phyloP scores from a whole-genome alignment of 2,888 invertebrate species.

The Oscheius sp. region DNA sequence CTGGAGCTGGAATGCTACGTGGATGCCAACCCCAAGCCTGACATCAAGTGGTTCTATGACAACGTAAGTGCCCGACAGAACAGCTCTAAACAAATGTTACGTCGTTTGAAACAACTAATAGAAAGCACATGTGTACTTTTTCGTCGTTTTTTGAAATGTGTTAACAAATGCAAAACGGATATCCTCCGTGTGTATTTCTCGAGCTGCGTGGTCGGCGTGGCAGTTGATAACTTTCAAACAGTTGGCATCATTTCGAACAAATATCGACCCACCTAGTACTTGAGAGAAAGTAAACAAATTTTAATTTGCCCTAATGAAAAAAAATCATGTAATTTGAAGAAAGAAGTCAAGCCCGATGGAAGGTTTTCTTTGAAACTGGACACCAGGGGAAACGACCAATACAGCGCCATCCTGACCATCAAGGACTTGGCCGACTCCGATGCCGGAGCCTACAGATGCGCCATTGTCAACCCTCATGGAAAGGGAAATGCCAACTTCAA shows the following conservation, averaged over 20 bases:
- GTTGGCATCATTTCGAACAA: constrained; percentile 32
- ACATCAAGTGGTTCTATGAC: constrained; percentile 74
- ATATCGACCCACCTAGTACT: constrained; percentile 17
- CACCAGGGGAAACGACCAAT: constrained; percentile 71
- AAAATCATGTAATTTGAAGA: constrained; percentile 52
- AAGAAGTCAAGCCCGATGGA: constrained; percentile 65
- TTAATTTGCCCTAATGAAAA: not conserved
- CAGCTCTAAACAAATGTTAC: constrained; percentile 7
- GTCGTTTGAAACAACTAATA: constrained; percentile 9
- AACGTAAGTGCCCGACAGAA: constrained; percentile 54
- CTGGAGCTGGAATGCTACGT: constrained; percentile 73
- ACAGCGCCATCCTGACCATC: constrained; percentile 72
- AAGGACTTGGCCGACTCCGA: constrained; percentile 73
- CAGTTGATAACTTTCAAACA: constrained; percentile 27
- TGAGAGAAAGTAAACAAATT: constrained; percentile 16
- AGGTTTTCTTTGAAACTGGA: constrained; percentile 69
- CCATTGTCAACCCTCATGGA: constrained; percentile 73
- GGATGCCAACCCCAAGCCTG: constrained; percentile 72
- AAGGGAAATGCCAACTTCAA: constrained; percentile 74
- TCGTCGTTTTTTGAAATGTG: not conserved
- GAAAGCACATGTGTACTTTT: constrained; percentile 11
- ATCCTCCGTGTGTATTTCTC: not conserved
- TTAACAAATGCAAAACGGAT: not conserved
- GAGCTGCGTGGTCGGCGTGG: too few species aligned
- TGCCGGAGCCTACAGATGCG: constrained; percentile 73